Percentiles rank a stretch among this genome's conserved stretches.
These are phyloP conservation scores for Ficedula albicollis DNA, from an alignment of 2,797 vertebrate species.

Conservation along the genomic window DNA sequence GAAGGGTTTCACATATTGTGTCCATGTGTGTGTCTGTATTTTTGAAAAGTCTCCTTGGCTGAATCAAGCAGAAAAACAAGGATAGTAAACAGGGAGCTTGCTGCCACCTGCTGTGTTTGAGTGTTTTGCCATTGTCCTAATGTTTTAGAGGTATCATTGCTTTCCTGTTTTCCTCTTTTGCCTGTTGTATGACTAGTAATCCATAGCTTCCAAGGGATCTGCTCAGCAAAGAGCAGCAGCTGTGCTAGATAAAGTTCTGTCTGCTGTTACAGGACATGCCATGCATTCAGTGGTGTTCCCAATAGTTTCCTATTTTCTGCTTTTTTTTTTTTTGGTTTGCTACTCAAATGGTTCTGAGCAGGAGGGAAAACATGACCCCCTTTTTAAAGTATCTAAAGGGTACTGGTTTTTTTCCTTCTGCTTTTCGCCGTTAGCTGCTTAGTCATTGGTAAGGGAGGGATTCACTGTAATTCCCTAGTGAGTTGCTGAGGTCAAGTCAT, in stretches of 20 bases:
- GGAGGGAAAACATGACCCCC: neutral
- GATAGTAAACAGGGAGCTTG: neutral
- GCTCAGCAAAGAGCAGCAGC: neutral
- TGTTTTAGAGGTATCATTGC: neutral
- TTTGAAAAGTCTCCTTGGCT: neutral
- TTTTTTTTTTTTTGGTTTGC: neutral
- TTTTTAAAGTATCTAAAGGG: neutral
- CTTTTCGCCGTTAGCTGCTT: neutral
- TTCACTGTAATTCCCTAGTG: neutral
- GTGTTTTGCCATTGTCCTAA: neutral
- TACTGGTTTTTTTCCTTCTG: neutral
- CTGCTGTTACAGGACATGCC: neutral
- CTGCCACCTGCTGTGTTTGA: slow-evolving; percentile 60
- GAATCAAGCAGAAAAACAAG: neutral
- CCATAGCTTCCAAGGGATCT: neutral
- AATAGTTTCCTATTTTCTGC: neutral
- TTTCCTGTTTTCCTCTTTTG: neutral
- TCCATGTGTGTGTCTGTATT: neutral
- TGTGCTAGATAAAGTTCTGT: neutral
- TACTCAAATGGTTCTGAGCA: neutral
- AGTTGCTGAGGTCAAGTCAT: neutral
- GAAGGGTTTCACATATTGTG: neutral
- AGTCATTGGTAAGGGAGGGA: neutral
- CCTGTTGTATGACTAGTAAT: neutral
- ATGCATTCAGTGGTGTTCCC: neutral